Evolutionary conservation across 2,888 invertebrate species (phyloP), one percentile per base, ranked within the genome.

Genomic region (Drosophila ezoana): DNA sequence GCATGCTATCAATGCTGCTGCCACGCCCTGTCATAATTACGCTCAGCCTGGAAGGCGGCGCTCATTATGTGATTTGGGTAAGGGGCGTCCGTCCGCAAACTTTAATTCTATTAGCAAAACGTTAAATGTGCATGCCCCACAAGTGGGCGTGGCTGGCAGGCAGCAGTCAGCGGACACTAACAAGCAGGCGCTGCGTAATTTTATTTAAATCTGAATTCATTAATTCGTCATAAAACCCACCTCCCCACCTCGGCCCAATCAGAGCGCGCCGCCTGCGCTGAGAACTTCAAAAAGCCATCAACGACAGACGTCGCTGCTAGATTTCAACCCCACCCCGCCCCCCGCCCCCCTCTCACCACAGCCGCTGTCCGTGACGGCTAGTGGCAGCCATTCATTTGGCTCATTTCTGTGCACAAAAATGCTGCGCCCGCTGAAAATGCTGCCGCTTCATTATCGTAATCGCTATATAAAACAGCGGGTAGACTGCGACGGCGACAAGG

Each of bases 251-350:
- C 8, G 28, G 28, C 28, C 79, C 90, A 90, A 90, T 90, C 89
- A 87, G 85, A 84, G 76, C 77, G 79, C 88, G 79, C 88, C 83
- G 83, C 80, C 86, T 77, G 78, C 57, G 69, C 41, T 61, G 68
- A 87, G 89, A 87, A 87, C 87, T 90, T 89, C 89, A 89, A 87
- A 88, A 88, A 89, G 89, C 90, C 90, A 88, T 90, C 90, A 88
- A 78, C 87, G 76, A 70, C 87, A 85, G 85, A 89, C 85, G 89
- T 59, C 71, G 84, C 78, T 60, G n/a, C 54, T 35, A 54, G 54
- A 44, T 44, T 43, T 18, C 20, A 43, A 20, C 5, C 11, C 10
- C 16, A 2, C 4, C 35, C 56, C 23, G 1, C 1, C 1, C 37
- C 62, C 20, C 64, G 33, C n/a, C 11, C 38, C 38, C 14, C 41